Conservation (phyloP, 2,797 vertebrate genomes). For the Anguilla obscura region DNA sequence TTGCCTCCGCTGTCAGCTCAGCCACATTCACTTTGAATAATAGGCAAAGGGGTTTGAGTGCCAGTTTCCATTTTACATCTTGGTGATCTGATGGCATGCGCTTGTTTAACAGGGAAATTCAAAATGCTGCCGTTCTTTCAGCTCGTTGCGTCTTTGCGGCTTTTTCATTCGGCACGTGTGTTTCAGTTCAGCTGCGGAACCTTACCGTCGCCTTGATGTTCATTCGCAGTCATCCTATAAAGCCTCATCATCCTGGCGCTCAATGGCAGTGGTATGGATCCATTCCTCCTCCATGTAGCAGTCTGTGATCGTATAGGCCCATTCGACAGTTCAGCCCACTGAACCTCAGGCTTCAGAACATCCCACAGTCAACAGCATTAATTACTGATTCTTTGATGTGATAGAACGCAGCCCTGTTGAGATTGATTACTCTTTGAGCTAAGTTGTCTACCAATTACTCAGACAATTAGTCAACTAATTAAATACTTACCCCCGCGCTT, state of each 20-base stretch:
- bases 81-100: not conserved
- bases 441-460: slow-evolving; percentile 99
- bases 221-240: slow-evolving; percentile 49
- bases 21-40: not conserved
- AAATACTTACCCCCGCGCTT: slow-evolving; percentile 98
- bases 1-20: not conserved
- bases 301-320: slow-evolving; percentile 72
- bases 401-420: slow-evolving; percentile 98
- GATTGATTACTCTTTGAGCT: slow-evolving; percentile 99
- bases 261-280: slow-evolving; percentile 63
- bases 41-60: not conserved
- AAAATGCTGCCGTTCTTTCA: not conserved
- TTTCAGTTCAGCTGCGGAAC: not conserved
- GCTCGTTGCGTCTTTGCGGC: too few species aligned
- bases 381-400: slow-evolving; percentile 99
- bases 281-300: slow-evolving; percentile 62
- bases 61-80: not conserved
- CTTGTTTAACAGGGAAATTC: not conserved
- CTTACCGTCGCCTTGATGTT: not conserved
- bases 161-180: not conserved
- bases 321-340: slow-evolving; percentile 66
- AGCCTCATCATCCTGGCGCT: slow-evolving; percentile 63
- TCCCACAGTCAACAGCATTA: slow-evolving; percentile 87
- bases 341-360: slow-evolving; percentile 63
- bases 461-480: slow-evolving; percentile 99